Evolutionary conservation across 1,140 invertebrate species (phyloP).

Genomic region (Akabosia matsudoensis): DNA sequence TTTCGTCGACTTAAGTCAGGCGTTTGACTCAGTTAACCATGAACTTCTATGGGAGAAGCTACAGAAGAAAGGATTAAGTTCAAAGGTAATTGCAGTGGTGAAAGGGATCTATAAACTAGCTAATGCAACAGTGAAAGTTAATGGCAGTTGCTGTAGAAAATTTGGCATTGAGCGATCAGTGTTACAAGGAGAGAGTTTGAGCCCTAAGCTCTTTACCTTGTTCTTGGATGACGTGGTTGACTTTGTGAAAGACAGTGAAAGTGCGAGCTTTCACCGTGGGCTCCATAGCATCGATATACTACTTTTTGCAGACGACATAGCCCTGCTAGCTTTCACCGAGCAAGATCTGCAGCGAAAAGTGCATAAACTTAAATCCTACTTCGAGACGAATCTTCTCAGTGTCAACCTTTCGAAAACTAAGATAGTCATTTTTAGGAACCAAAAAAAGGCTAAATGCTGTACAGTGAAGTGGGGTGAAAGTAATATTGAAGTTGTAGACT

Average conservation of each 20-base stretch:
- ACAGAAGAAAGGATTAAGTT: not conserved
- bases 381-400: conserved; percentile 7
- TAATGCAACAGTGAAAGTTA: not conserved
- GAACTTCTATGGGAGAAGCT: conserved; percentile 32
- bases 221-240: conserved; percentile 30
- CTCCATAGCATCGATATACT: conserved; percentile 26
- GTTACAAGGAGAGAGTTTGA: conserved; percentile 32
- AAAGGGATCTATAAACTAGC: conserved; percentile 18
- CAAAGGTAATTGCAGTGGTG: conserved; percentile 25
- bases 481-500: conserved; percentile 17
- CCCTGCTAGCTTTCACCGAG: not conserved
- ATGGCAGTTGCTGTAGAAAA: not conserved
- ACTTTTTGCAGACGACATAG: conserved; percentile 31
- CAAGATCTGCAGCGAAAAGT: conserved; percentile 29
- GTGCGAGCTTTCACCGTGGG: not conserved
- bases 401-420: conserved; percentile 32
- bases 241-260: not conserved
- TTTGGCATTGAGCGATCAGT: not conserved
- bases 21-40: conserved; percentile 28
- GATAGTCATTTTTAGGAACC: conserved; percentile 21
- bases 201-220: conserved; percentile 32
- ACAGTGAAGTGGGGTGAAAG: not conserved
- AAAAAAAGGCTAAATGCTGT: not conserved
- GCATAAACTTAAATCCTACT: not conserved
- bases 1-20: conserved; percentile 34